Evolutionary conservation across 2,113 vertebrate species (phyloP).

Genomic region (Craseonycteris thonglongyai): DNA sequence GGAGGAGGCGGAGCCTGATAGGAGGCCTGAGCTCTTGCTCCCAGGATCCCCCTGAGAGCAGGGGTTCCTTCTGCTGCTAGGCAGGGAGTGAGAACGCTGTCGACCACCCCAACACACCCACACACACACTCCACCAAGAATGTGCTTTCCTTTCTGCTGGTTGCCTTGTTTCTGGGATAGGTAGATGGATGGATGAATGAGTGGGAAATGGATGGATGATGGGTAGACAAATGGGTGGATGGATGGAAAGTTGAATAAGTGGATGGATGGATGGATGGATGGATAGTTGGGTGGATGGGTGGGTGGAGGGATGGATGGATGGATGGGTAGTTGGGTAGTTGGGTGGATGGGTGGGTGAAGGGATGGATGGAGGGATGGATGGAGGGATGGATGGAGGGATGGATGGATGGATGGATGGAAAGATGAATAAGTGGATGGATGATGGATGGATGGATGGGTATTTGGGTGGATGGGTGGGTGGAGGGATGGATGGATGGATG

Average conservation of each 20-base stretch:
- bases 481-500: background rate
- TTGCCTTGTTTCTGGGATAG: background rate
- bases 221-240: fast-evolving
- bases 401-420: background rate
- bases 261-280: fast-evolving
- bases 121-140: background rate
- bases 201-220: fast-evolving
- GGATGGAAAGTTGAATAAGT: fast-evolving
- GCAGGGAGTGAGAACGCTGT: background rate
- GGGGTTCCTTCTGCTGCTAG: background rate
- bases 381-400: fast-evolving
- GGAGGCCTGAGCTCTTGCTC: background rate
- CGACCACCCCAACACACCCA: too few relatives aligned
- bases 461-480: background rate
- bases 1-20: background rate
- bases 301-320: fast-evolving
- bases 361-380: fast-evolving
- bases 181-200: fast-evolving
- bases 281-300: fast-evolving
- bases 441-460: too few relatives aligned
- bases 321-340: fast-evolving
- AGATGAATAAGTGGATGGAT: too few relatives aligned
- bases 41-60: background rate
- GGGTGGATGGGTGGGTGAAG: fast-evolving
- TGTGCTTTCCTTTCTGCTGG: background rate